Evolutionary conservation across 2,797 vertebrate species (phyloP).

Genomic region (Emydoidea blandingii): DNA sequence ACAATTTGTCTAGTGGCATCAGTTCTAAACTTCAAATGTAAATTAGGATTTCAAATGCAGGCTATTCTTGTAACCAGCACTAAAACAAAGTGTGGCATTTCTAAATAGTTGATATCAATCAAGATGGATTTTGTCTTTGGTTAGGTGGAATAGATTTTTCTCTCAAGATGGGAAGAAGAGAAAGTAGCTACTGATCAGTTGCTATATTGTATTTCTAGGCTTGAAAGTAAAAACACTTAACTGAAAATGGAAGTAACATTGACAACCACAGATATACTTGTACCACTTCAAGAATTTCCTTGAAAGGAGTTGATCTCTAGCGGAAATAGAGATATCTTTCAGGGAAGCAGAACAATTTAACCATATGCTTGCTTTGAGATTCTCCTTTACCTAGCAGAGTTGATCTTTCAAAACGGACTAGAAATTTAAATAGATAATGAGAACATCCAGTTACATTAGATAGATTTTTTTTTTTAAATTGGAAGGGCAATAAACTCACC

Average conservation of each 20-base stretch:
- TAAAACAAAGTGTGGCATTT: background rate
- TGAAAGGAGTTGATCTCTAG: background rate
- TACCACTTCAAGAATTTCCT: background rate
- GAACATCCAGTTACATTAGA: background rate
- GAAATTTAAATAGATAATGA: background rate
- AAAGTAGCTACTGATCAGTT: background rate
- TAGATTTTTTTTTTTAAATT: fast-evolving
- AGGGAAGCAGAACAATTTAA: background rate
- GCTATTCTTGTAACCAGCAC: background rate
- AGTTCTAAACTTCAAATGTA: background rate
- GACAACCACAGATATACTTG: background rate
- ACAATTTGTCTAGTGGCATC: background rate
- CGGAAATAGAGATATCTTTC: fast-evolving
- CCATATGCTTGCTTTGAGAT: background rate
- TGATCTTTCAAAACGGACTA: background rate
- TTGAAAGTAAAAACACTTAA: background rate
- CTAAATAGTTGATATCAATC: background rate
- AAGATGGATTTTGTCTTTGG: background rate
- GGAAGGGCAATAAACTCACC: background rate
- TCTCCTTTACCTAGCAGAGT: background rate
- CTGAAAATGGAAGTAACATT: background rate
- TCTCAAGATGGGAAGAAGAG: background rate
- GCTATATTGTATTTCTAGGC: background rate
- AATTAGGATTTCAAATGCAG: background rate
- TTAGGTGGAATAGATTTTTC: background rate